Base-by-base conservation (phyloP, 2,888 invertebrate species). In the Orthonychiurus folsomi region DNA sequence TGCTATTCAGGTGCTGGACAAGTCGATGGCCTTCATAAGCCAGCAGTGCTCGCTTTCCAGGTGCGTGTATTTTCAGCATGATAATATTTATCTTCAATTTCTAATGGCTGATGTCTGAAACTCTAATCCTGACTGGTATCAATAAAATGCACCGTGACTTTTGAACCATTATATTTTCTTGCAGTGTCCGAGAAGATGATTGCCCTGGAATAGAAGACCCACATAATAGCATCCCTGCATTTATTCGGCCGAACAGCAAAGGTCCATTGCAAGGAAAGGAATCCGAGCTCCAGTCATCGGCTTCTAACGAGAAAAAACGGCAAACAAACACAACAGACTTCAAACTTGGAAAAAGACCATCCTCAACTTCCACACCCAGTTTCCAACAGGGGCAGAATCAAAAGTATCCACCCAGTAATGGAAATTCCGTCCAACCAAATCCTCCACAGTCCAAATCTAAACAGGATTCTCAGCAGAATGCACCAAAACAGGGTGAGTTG, bases 1-100 rank as follows among this genome's bases (percentile, higher is more conserved):
- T 63, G 70, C 70, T 52, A 56, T 67, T 50, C 65, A 69, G 54
- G 67, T 63, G 28, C 65, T 72, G 50, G 70, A 71, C 67, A 72
- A 69, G 59, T 72, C 72, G 23, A 50, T 72, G 52, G 67, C 68
- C 15, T 68, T 68, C 57, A 64, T 70, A 15, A 62, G 69, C 15
- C 72, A 72, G 60, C 67, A 69, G 63, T 72, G 72, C 53, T 58
- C 63, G 25, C 56, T 63, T 2, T 57, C 68, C 53, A 68, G 67
- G 69, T 69, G n/a, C n/a, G n/a, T n/a, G n/a, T n/a, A n/a, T n/a
- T 59, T 52, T 58, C 50, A 50, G 48, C 26, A 18, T 18, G 21
- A 28, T 47, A 50, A n/a, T 1, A 2, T 53, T 21, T 18, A 57
- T 28, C 15, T 47, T 47, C 12, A 47, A 47, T 15, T 47, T 47